Evolutionary conservation across 2,797 vertebrate species (phyloP), one percentile per base, ranked within the genome.

Genomic region (Alosa sapidissima): DNA sequence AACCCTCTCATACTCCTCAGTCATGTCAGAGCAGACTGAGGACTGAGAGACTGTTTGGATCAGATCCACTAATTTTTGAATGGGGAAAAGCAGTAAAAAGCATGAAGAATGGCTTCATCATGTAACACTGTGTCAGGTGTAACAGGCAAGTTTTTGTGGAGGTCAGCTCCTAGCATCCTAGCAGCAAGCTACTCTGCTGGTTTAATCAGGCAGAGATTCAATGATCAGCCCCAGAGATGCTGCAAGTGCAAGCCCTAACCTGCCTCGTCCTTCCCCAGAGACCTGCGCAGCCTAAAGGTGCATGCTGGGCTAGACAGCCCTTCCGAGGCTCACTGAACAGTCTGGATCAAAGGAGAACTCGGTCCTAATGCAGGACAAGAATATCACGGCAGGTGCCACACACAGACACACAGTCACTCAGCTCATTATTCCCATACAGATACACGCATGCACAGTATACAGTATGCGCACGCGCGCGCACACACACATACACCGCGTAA

Each of bases 141-240:
- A 62, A 62, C 19, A 58, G 3, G 5, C 21, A 21, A 24, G 58
- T n/a, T 2, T 62, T 9, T 8, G 41, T 3, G 16, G 19, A 78
- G 36, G 41, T 19, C 24, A 65, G 8, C 21, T 14, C 28, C 1
- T 28, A 86, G 82, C 87, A 90, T 88, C 84, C 84, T 41, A 83
- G 28, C 28, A 28, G 28, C 28, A 89, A 87, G 84, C 89, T 83
- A 86, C 89, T 87, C 83, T 81, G 86, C 86, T 78, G 54, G 51
- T 84, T 78, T 83, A 81, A 51, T 81, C 81, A 45, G 72, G 72
- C 72, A 47, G 72, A 45, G 72, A 78, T 21, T 78, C 72, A 78
- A 78, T 78, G 72, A 78, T 41, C 41, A 78, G 72, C 28, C 72
- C 72, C 41, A 47, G 72, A 78, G 72, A 78, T 49, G 81, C 65